Percentiles rank a stretch among this genome's conserved stretches.
Conservation (phyloP, 2,888 invertebrate species). For the Sarcophaga variegata region DNA sequence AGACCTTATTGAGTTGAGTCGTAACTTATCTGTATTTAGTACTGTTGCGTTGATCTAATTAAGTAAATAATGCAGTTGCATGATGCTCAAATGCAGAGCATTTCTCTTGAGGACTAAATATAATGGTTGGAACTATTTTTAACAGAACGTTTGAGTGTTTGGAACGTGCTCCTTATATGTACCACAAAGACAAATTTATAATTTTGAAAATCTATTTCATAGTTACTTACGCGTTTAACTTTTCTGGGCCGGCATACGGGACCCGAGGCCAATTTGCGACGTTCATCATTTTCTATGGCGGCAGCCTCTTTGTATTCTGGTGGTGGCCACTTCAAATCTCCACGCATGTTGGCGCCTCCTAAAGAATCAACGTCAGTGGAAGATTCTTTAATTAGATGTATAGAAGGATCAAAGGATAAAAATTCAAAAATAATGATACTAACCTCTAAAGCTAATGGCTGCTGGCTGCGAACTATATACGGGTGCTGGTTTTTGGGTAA, state of each 20-base stretch:
- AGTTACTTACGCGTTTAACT: constrained; percentile 82
- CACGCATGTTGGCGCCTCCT: constrained; percentile 92
- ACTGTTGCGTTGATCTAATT: no score
- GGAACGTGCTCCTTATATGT: no score
- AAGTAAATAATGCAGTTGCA: no score
- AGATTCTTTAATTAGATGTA: constrained; percentile 59
- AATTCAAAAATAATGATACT: constrained; percentile 47
- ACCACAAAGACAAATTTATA: no score
- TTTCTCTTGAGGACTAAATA: no score
- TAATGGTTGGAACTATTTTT: no score
- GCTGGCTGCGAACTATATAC: constrained; percentile 91
- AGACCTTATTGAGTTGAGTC: no score
- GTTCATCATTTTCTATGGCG: constrained; percentile 88
- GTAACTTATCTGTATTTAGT: no score
- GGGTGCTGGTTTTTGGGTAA: constrained; percentile 89
- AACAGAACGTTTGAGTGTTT: no score
- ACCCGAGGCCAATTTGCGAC: constrained; percentile 88
- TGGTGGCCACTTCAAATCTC: constrained; percentile 95
- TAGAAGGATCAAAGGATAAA: constrained; percentile 28
- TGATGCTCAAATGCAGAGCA: no score
- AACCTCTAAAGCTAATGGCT: constrained; percentile 87
- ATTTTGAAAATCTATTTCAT: neutral
- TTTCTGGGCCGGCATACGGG: constrained; percentile 89
- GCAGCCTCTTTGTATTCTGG: constrained; percentile 88
- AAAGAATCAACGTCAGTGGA: constrained; percentile 60